Percentiles rank a stretch among this genome's conserved stretches.
These are phyloP conservation scores for Notospermus geniculatus DNA, from an alignment of 1,140 invertebrate genomes.

Conservation along the genomic window DNA sequence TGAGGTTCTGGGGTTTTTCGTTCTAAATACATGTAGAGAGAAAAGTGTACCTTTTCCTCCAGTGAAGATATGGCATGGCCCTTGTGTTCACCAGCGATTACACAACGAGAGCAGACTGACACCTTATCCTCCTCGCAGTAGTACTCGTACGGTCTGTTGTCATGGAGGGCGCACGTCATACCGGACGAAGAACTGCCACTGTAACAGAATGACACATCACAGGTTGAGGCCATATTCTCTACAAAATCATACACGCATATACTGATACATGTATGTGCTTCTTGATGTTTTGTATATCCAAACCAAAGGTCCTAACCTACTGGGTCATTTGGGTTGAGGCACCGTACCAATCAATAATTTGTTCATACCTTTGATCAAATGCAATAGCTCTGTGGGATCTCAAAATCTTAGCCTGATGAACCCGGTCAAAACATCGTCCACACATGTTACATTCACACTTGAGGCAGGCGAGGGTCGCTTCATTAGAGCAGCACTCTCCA, in stretches of 20 bases:
- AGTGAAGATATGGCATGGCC: constrained; percentile 40
- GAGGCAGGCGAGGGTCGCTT: constrained; percentile 31
- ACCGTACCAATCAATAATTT: too few relatives aligned
- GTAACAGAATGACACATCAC: not conserved
- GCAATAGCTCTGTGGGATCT: constrained; percentile 23
- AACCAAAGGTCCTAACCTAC: too few relatives aligned
- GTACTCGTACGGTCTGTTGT: constrained; percentile 37
- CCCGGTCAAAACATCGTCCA: constrained; percentile 32
- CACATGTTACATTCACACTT: constrained; percentile 38
- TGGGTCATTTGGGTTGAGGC: too few relatives aligned
- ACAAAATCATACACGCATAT: too few relatives aligned
- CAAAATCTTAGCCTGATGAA: constrained; percentile 27
- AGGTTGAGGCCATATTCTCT: too few relatives aligned
- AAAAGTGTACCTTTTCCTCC: constrained; percentile 38
- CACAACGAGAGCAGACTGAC: constrained; percentile 45
- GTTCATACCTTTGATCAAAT: not conserved
- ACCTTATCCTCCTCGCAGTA: constrained; percentile 44
- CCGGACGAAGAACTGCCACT: constrained; percentile 18
- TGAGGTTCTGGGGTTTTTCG: too few relatives aligned
- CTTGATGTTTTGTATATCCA: too few relatives aligned
- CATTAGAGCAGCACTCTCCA: constrained; percentile 28
- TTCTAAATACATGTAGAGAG: not conserved
- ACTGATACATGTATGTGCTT: too few relatives aligned
- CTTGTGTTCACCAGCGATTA: constrained; percentile 45
- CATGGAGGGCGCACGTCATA: constrained; percentile 29